phyloP scores from a whole-genome alignment of 23 tunicate genomes.

The Trididemnum miniatum region DNA sequence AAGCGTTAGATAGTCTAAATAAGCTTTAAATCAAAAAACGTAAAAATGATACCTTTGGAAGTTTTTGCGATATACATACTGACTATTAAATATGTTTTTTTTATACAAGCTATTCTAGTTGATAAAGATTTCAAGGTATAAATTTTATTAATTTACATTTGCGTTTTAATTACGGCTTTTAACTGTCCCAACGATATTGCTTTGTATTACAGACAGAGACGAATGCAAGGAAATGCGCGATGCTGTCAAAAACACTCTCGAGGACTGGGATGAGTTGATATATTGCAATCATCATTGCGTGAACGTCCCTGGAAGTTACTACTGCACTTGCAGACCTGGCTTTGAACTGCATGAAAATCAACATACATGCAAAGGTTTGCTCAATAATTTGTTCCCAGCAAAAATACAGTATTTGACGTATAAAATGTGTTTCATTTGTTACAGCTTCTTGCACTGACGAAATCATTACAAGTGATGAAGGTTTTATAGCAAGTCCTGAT shows the following conservation, averaged over 20 bases:
- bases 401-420: neutral
- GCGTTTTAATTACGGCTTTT: too few relatives aligned
- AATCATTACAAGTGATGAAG: slow-evolving; percentile 8
- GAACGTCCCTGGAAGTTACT: slow-evolving; percentile 74
- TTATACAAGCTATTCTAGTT: too few relatives aligned
- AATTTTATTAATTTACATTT: too few relatives aligned
- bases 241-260: slow-evolving; percentile 8
- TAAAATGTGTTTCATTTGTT: neutral
- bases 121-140: too few relatives aligned
- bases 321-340: slow-evolving; percentile 73
- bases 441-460: slow-evolving; percentile 19
- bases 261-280: slow-evolving; percentile 75
- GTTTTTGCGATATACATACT: too few relatives aligned
- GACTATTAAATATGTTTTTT: too few relatives aligned
- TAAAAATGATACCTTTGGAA: too few relatives aligned
- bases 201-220: slow-evolving; percentile 80
- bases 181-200: too few relatives aligned
- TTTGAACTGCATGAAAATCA: slow-evolving; percentile 66
- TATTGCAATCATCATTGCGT: slow-evolving; percentile 80
- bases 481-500: slow-evolving; percentile 52
- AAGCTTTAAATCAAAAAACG: too few relatives aligned
- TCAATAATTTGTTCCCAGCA: neutral
- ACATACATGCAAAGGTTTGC: slow-evolving; percentile 79
- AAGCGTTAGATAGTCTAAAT: too few relatives aligned
- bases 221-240: slow-evolving; percentile 62